Conservation (phyloP, 2,888 invertebrate genomes). For the Eupithecia vulgata region DNA sequence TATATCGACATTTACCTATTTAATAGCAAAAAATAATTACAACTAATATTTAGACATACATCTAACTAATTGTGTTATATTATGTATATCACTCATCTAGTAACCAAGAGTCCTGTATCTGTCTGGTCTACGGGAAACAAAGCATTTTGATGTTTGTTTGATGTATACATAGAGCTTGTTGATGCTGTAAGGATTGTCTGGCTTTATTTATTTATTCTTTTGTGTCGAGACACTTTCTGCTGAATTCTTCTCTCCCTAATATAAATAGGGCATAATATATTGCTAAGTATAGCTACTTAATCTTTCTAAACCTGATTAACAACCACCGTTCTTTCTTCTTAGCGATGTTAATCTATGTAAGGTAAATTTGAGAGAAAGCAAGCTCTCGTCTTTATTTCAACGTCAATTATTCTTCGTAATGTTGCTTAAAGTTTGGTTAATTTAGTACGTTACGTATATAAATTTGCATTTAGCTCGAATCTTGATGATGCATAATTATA, state of each 20-base stretch:
- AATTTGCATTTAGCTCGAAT: background rate
- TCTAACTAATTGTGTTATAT: too few species aligned
- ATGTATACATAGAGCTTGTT: too few species aligned
- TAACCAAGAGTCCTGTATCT: too few species aligned
- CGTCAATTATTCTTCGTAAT: constrained; percentile 9
- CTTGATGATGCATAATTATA: background rate
- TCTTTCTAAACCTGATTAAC: background rate
- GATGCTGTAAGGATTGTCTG: too few species aligned
- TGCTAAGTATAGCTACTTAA: background rate
- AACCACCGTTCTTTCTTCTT: background rate
- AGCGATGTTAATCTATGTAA: background rate
- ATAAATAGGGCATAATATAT: background rate
- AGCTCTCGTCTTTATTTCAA: constrained; percentile 15
- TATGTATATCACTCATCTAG: too few species aligned
- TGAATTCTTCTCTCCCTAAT: background rate
- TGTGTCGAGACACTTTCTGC: background rate
- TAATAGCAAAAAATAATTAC: too few species aligned
- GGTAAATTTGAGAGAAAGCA: constrained; percentile 20
- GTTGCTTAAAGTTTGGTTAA: background rate
- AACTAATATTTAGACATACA: too few species aligned
- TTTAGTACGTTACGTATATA: background rate
- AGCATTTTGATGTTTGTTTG: too few species aligned
- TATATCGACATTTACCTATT: too few species aligned
- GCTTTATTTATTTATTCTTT: background rate
- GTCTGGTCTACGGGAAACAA: too few species aligned